phyloP scores from a whole-genome alignment of 2,888 invertebrate genomes.

The Polydrusus pterygomalis region DNA sequence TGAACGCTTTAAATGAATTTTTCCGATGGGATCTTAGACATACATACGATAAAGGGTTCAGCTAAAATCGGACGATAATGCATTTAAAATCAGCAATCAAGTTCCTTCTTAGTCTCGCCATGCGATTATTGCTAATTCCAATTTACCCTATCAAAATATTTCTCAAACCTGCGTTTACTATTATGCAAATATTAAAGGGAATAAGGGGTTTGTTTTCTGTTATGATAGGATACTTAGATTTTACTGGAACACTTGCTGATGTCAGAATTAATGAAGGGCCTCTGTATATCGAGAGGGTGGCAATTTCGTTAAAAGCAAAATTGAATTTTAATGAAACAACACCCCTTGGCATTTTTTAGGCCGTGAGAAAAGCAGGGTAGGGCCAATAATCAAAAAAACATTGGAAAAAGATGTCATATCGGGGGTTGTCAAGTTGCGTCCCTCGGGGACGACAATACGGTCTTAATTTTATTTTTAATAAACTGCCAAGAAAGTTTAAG shows the following conservation, averaged over 20 bases:
- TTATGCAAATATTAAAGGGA: conserved; percentile 23
- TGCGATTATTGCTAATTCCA: not conserved
- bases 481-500: not conserved
- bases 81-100: too few species aligned
- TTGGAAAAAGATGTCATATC: not conserved
- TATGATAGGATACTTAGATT: conserved; percentile 39
- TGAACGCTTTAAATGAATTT: too few species aligned
- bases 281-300: conserved; percentile 11
- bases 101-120: not conserved
- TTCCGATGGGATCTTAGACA: too few species aligned
- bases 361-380: conserved; percentile 7
- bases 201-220: conserved; percentile 32
- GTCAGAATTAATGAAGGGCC: conserved; percentile 15
- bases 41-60: too few species aligned
- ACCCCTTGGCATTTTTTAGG: conserved; percentile 14
- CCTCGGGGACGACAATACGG: not conserved
- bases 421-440: not conserved
- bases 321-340: conserved; percentile 19
- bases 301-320: conserved; percentile 16
- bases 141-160: conserved; percentile 30
- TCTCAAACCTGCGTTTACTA: conserved; percentile 5
- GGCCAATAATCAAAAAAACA: conserved; percentile 16
- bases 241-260: conserved; percentile 15
- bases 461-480: conserved; percentile 1
- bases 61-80: too few species aligned